phyloP scores from a whole-genome alignment of 2,888 invertebrate species.

The Trichopoda pennipes region DNA sequence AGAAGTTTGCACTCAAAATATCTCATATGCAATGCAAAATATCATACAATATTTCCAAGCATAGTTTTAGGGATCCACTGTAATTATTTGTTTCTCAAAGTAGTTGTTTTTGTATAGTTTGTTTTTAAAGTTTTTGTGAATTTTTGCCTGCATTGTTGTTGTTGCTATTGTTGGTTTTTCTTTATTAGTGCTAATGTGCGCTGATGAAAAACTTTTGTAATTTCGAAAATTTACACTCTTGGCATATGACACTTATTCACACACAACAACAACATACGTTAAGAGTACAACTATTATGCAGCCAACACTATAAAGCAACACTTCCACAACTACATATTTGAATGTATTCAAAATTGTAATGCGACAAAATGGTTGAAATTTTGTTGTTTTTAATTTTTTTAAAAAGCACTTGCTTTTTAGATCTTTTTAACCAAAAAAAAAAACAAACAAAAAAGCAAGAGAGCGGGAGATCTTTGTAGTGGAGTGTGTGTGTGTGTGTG shows the following conservation, averaged over 20 bases:
- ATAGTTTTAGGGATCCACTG: slow-evolving; percentile 28
- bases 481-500: neutral
- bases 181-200: slow-evolving; percentile 67
- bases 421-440: slow-evolving; percentile 12
- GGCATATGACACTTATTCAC: slow-evolving; percentile 62
- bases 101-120: slow-evolving; percentile 52
- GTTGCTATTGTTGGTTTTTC: slow-evolving; percentile 17
- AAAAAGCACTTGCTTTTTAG: slow-evolving; percentile 48
- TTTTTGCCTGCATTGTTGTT: slow-evolving; percentile 1
- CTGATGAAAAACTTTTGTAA: slow-evolving; percentile 69
- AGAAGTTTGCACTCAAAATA: too few species aligned
- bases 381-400: slow-evolving; percentile 32
- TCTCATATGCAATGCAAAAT: too few species aligned
- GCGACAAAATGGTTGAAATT: slow-evolving; percentile 66
- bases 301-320: slow-evolving; percentile 2
- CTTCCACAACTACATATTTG: neutral
- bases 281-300: slow-evolving; percentile 35
- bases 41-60: neutral
- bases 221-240: slow-evolving; percentile 66
- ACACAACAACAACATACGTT: neutral
- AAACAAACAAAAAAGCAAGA: too few species aligned
- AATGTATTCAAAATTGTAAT: slow-evolving; percentile 44
- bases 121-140: slow-evolving; percentile 3
- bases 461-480: neutral
- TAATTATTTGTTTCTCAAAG: slow-evolving; percentile 37